Base-by-base conservation (phyloP, 2,797 vertebrate genomes). In the Poecile montanus region DNA sequence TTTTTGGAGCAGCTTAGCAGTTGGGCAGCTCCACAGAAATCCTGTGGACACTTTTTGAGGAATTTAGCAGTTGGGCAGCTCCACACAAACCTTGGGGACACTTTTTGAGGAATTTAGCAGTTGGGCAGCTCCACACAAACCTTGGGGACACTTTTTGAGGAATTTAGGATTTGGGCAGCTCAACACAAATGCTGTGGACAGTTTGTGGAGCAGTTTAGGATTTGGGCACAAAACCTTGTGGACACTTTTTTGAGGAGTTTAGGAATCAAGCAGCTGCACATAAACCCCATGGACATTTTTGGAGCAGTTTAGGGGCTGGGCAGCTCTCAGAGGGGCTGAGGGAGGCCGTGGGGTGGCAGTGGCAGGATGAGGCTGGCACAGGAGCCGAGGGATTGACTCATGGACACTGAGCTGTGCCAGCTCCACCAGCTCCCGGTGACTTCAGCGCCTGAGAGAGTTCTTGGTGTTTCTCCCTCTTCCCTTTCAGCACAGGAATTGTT, bases 401-500 rank as follows among this genome's bases (percentile, higher is more conserved):
- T 0, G 58, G 85, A 60, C 1, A 17, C 63, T 16, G 82, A 58
- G 73, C 60, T 23, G 62, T 84, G 87, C 94, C 94, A 96, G 87
- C 86, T 67, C 81, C 5, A 2, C 71, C 8, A 4, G 91, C 84
- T 93, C 88, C 78, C 10, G 11, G 65, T 90, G 92, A 88, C 89
- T 95, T 82, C 87, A 87, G 82, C 2, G 11, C 45, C 91, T 95
- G 94, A 88, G 93, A 94, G 93, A 97, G 94, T 87, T 98, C 97
- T 98, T 79, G 51, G 62, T 66, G 85, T 89, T 93, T 94, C 87
- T 95, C 75, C 88, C 94, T 95, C 91, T 90, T 95, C 97, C 98
- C 97, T 98, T 98, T 95, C 90, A 93, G 93, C 95, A 97, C 98
- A 98, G 98, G 98, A 98, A 98, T 97, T 74, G 89, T 98, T 97